These are phyloP conservation scores for Carlito syrichta DNA, from an alignment of 2,113 vertebrate species.

Conservation along the genomic window DNA sequence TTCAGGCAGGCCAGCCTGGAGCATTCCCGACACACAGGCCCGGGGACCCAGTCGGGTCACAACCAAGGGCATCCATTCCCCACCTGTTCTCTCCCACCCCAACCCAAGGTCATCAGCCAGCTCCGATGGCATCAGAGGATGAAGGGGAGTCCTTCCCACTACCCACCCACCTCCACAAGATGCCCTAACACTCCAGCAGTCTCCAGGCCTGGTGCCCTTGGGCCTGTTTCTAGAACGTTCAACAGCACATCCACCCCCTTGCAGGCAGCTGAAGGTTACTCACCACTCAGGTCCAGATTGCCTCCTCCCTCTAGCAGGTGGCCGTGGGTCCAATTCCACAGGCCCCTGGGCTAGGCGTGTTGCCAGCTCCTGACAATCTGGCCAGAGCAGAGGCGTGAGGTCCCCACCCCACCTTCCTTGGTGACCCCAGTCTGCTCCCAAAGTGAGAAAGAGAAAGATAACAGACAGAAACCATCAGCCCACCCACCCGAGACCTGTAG, in stretches of 20 bases:
- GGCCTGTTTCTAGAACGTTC: not conserved
- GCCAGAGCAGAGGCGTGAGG: not conserved
- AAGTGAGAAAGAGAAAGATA: not conserved
- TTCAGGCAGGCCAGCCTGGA: not conserved
- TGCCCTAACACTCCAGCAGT: rapidly evolving
- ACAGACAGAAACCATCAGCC: not conserved
- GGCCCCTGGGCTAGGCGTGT: not conserved
- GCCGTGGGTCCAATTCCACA: rapidly evolving
- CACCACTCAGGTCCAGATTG: rapidly evolving
- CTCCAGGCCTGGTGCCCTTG: rapidly evolving
- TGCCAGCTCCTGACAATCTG: not conserved
- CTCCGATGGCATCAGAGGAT: not conserved
- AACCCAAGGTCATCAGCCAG: rapidly evolving
- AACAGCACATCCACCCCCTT: rapidly evolving
- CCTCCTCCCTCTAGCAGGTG: rapidly evolving
- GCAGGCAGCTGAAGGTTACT: rapidly evolving
- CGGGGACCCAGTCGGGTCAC: rapidly evolving
- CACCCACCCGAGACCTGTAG: not conserved
- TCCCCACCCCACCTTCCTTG: too few relatives aligned
- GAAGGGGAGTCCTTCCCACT: not conserved
- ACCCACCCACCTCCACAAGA: not conserved
- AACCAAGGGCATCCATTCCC: not conserved
- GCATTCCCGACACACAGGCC: rapidly evolving
- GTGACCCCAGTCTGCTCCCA: not conserved
- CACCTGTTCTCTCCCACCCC: rapidly evolving